Conservation (phyloP, 2,113 vertebrate genomes). For the Silurus glanis region DNA sequence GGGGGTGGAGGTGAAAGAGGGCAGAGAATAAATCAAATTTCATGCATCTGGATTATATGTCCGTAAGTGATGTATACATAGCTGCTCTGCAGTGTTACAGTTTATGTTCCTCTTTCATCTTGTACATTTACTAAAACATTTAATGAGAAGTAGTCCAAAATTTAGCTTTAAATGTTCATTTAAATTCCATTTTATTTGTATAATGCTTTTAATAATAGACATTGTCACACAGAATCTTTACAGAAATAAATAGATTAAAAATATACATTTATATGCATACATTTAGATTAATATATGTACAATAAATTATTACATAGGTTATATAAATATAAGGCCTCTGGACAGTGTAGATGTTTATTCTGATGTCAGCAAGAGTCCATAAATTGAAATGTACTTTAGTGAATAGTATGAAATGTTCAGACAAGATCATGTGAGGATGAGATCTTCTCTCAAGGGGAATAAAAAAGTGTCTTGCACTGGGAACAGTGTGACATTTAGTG, state of each 20-base stretch:
- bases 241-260: no score
- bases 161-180: no score
- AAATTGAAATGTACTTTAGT: neutral
- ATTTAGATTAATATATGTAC: no score
- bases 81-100: neutral
- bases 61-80: neutral
- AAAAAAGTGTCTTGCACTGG: slow-evolving; percentile 25
- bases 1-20: neutral
- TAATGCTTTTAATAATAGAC: no score
- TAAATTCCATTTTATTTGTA: no score
- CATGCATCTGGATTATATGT: neutral
- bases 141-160: neutral
- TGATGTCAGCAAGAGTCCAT: neutral
- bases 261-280: no score
- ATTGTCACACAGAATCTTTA: no score
- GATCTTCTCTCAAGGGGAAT: slow-evolving; percentile 14
- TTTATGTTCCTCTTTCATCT: neutral
- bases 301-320: no score
- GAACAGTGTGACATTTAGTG: slow-evolving; percentile 38
- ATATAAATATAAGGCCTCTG: no score
- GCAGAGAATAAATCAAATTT: neutral
- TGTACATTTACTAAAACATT: neutral
- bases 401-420: neutral
- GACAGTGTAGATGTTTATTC: neutral
- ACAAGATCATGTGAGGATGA: neutral